Evolutionary conservation across 2,113 vertebrate genomes (phyloP).

Genomic region (Rhinogobius similis): DNA sequence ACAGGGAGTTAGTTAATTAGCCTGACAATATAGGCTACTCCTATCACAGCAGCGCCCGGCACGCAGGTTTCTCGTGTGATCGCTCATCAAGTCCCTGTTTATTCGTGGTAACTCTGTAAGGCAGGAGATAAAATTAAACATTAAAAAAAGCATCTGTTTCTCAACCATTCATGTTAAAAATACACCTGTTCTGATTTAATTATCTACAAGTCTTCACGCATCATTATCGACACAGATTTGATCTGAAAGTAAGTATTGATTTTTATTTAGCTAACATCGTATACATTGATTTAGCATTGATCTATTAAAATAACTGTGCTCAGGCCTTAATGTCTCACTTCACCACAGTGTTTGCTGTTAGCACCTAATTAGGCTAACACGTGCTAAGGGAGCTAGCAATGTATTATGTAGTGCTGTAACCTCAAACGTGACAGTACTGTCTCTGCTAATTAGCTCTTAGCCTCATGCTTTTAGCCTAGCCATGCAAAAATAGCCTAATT

Average conservation of each 20-base stretch:
- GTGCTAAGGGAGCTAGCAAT: not conserved
- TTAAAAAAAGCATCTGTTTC: too few species aligned
- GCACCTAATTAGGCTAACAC: not conserved
- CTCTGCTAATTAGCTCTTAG: not conserved
- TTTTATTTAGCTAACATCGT: too few species aligned
- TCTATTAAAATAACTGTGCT: too few species aligned
- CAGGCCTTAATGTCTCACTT: too few species aligned
- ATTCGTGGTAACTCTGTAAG: not conserved
- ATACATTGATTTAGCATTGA: too few species aligned
- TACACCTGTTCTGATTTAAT: too few species aligned
- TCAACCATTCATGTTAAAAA: too few species aligned
- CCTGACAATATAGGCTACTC: not conserved
- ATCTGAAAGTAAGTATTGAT: not conserved
- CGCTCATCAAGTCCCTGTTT: not conserved
- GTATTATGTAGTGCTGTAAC: not conserved
- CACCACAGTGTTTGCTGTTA: not conserved
- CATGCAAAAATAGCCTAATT: too few species aligned
- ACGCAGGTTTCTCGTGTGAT: not conserved
- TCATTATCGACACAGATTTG: too few species aligned
- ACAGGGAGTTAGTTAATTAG: not conserved
- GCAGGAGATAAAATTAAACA: too few species aligned
- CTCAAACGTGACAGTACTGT: not conserved
- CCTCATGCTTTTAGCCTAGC: too few species aligned
- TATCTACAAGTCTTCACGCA: too few species aligned
- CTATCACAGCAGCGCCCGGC: not conserved